Evolutionary conservation across 1,140 invertebrate genomes (phyloP).

Genomic region (Cylas formicarius): DNA sequence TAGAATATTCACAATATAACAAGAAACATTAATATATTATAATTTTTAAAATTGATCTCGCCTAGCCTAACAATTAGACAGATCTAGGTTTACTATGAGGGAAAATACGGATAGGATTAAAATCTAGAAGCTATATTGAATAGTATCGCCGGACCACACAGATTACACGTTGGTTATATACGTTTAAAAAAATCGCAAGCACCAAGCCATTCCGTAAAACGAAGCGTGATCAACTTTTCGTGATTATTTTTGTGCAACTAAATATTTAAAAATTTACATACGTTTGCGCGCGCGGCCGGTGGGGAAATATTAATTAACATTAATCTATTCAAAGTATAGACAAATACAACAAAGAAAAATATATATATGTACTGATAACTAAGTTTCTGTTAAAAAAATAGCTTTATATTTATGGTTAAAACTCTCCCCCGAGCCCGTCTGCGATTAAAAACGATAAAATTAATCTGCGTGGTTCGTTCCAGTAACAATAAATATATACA

Average conservation of each 20-base stretch:
- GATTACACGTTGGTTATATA: no score
- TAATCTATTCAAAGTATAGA: not conserved
- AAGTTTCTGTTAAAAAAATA: no score
- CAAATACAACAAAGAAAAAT: not conserved
- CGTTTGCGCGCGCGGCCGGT: no score
- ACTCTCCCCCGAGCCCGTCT: no score
- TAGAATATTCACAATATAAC: constrained; percentile 44
- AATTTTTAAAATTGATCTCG: constrained; percentile 40
- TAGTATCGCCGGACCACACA: constrained; percentile 14
- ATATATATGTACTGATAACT: no score
- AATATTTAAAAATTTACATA: constrained; percentile 2
- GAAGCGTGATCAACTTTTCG: constrained; percentile 6
- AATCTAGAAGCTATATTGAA: constrained; percentile 40
- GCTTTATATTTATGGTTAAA: no score
- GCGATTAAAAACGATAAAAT: constrained; percentile 1
- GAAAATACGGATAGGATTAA: constrained; percentile 32
- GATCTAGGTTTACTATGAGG: constrained; percentile 37
- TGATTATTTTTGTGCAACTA: constrained; percentile 7
- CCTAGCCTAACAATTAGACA: constrained; percentile 41
- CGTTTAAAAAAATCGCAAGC: constrained; percentile 11
- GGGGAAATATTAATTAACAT: no score
- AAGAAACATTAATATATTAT: constrained; percentile 45
- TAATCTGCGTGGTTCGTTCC: constrained; percentile 13
- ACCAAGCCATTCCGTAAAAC: constrained; percentile 1
- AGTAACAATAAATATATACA: constrained; percentile 38